phyloP scores from a whole-genome alignment of 2,888 invertebrate genomes.

The Argynnis bischoffii region DNA sequence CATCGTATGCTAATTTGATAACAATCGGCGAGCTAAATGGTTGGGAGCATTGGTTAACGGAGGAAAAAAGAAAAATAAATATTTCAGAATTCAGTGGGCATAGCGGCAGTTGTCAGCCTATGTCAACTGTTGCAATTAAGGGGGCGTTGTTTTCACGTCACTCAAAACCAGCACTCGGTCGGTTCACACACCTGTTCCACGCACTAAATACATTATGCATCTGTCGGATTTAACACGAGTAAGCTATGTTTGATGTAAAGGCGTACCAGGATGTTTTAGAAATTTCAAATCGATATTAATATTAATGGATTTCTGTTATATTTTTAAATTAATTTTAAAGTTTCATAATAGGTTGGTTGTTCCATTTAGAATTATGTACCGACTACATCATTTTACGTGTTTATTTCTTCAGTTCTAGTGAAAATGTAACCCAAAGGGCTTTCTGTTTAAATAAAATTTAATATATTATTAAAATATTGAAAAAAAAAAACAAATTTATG shows the following conservation, averaged over 20 bases:
- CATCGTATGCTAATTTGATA: slow-evolving; percentile 1
- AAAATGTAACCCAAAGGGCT: too few relatives aligned
- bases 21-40: slow-evolving; percentile 1
- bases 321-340: too few relatives aligned
- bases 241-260: slow-evolving; percentile 7
- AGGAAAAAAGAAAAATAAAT: slow-evolving; percentile 33
- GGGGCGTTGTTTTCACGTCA: slow-evolving; percentile 49
- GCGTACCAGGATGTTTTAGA: slow-evolving; percentile 8
- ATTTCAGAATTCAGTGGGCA: slow-evolving; percentile 39
- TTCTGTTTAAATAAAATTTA: too few relatives aligned
- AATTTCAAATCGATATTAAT: background rate
- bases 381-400: too few relatives aligned
- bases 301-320: too few relatives aligned
- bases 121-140: slow-evolving; percentile 53
- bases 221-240: slow-evolving; percentile 31
- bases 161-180: slow-evolving; percentile 55
- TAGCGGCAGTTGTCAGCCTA: slow-evolving; percentile 43
- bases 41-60: slow-evolving; percentile 4
- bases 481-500: slow-evolving; percentile 4
- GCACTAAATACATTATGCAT: slow-evolving; percentile 46
- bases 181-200: slow-evolving; percentile 60
- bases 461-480: background rate
- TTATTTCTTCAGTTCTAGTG: too few relatives aligned
- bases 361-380: too few relatives aligned
- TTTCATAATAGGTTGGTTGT: too few relatives aligned